Evolutionary conservation across 1,140 invertebrate species (phyloP), one percentile per base, ranked within the genome.

Genomic region (Cotesia glomerata): DNA sequence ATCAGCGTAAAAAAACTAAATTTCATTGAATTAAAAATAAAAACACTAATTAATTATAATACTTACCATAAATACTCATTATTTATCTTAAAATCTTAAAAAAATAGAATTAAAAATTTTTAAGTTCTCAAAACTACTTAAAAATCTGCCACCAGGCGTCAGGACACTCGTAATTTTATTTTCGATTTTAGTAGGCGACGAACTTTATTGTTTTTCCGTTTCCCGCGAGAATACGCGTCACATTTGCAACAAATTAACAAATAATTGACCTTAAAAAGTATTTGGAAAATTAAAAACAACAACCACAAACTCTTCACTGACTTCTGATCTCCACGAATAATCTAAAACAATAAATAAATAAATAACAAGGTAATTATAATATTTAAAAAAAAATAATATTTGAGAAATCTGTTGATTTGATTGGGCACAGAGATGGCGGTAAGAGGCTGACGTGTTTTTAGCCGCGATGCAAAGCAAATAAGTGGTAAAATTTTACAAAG

Each of bases 401-500:
- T 63, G 4, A 63, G n/a, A 11, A 18, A 18, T 58, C 67, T 59
- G 14, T 4, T 58, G 2, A 54, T 71, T 71, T 75, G 75, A 80
- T 80, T 80, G 76, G 76, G 39, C 32, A n/a, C 65, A 75, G 72
- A 69, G 70, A 45, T 45, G 74, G 78, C 76, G 75, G 70, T 77
- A 69, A 76, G 62, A 75, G 69, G 75, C 71, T 75, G 79, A 78
- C 79, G 77, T 81, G 78, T 79, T 80, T 82, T 84, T 79, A 80
- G 77, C 82, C 82, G 81, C 80, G 84, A 79, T 63, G 59, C 79
- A 76, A 76, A 64, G 72, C 72, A 79, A 80, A 79, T 45, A 80
- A 72, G 79, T 80, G 79, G 80, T 76, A 78, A 83, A 81, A 81
- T 83, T 78, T 79, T 36, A 61, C 76, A 80, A 83, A 83, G 79